Percentiles rank a stretch among this genome's conserved stretches.
Evolutionary conservation across 2,113 vertebrate genomes (phyloP).

Genomic region (Rhadina sibilatrix): DNA sequence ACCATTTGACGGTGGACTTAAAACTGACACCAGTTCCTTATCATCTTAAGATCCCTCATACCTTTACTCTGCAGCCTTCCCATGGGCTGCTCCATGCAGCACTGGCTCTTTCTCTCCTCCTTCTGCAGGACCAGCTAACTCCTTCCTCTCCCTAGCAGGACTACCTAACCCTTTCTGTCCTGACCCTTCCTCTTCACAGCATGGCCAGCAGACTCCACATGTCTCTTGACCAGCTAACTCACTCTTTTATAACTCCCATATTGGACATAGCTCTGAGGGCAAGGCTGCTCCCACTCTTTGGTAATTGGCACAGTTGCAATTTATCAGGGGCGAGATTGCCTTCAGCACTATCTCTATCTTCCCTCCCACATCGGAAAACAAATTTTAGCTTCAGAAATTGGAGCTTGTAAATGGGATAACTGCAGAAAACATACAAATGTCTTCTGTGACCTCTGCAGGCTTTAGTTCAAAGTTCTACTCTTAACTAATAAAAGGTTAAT

Average conservation of each 20-base stretch:
- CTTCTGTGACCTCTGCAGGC: background rate
- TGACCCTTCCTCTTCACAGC: background rate
- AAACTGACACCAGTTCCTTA: background rate
- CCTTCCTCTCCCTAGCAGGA: background rate
- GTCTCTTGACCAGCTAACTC: background rate
- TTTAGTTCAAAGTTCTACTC: background rate
- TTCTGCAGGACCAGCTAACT: background rate
- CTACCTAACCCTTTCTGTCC: background rate
- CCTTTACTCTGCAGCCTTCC: background rate
- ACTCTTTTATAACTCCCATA: background rate
- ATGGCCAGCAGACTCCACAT: background rate
- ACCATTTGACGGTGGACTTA: background rate
- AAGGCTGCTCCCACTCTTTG: background rate
- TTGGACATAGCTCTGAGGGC: background rate
- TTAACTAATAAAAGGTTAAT: background rate
- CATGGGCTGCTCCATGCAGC: background rate
- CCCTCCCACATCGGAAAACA: background rate
- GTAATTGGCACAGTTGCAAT: background rate
- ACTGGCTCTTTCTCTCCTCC: background rate
- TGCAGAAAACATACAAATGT: background rate
- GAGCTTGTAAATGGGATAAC: background rate
- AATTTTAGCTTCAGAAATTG: background rate
- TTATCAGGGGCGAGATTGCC: background rate
- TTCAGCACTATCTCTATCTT: background rate
- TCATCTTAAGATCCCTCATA: background rate